These are phyloP conservation scores for Dolichomitus sp. DNA, from an alignment of 2,888 invertebrate genomes.

Conservation along the genomic window DNA sequence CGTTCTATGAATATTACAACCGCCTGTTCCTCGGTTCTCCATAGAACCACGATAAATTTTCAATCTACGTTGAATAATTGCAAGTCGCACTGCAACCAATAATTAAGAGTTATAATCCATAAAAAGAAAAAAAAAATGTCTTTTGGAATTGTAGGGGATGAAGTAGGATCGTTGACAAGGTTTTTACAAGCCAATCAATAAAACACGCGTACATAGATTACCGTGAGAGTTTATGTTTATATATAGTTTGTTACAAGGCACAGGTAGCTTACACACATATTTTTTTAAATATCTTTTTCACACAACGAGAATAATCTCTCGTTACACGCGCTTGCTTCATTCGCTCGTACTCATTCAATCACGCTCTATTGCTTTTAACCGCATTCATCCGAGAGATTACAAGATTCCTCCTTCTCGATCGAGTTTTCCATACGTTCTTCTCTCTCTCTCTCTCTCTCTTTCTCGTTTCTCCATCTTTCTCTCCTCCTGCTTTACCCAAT, in stretches of 20 bases:
- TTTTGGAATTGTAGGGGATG: background rate
- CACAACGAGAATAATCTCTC: constrained; percentile 71
- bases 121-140: background rate
- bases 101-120: constrained; percentile 17
- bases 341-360: constrained; percentile 70
- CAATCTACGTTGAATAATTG: constrained; percentile 20
- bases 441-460: constrained; percentile 50
- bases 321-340: constrained; percentile 71
- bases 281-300: constrained; percentile 67
- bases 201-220: constrained; percentile 73
- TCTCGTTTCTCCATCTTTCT: constrained; percentile 32
- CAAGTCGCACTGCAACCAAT: background rate
- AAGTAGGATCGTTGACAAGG: constrained; percentile 20
- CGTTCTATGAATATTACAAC: constrained; percentile 37
- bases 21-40: background rate
- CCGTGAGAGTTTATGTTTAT: constrained; percentile 78
- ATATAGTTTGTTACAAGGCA: constrained; percentile 86
- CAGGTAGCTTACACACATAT: constrained; percentile 86
- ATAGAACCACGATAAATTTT: background rate
- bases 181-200: constrained; percentile 16
- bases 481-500: constrained; percentile 39
- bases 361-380: constrained; percentile 82
- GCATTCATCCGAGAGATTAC: constrained; percentile 80
- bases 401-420: constrained; percentile 69
- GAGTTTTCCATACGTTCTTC: constrained; percentile 51